Base-by-base conservation (phyloP, 92 coral and sea anemone species). In the Pocillopora grandis region DNA sequence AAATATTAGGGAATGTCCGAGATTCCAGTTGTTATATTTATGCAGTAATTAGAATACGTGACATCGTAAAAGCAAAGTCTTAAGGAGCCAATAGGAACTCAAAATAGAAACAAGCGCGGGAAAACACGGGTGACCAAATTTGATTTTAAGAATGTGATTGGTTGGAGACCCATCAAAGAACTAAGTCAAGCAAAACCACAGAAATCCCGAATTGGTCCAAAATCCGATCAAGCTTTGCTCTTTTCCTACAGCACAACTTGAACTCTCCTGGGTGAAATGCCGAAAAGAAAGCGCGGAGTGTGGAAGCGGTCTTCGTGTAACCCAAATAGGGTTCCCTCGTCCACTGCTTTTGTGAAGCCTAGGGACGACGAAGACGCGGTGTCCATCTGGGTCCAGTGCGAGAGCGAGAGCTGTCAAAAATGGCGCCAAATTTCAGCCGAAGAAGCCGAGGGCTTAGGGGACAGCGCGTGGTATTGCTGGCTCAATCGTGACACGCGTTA, bases 351-450 rank as follows among this genome's bases (percentile, higher is more conserved):
- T 23, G 7, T 58, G 21, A 75, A 75, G 66, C n/a, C 66, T 15
- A 75, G 20, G 14, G 62, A 56, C 15, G 86, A 86, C 71, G 72
- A 82, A 15, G 84, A 81, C 9, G 37, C 48, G 9, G 76, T 71
- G 37, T 78, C 56, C 15, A 88, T 87, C 27, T 95, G 98, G 98
- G 92, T 95, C n/a, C 98, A 95, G 84, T 95, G 98, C 76, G 92
- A 92, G 80, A 95, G 80, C 27, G 90, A 89, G 49, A 78, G 73
- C 67, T 95, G 98, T 48, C 90, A 92, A 21, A 95, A 95, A 85
- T 95, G 98, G 98, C 92, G 98, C 75, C 86, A 88, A 57, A 92
- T 95, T 42, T 70, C 92, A n/a, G 84, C 91, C 10, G 97, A 93
- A 60, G 97, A 89, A 21, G 95, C 97, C 63, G 81, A 77, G 64